Base-by-base conservation (phyloP, 2,888 invertebrate species). In the Resseliella maxima region DNA sequence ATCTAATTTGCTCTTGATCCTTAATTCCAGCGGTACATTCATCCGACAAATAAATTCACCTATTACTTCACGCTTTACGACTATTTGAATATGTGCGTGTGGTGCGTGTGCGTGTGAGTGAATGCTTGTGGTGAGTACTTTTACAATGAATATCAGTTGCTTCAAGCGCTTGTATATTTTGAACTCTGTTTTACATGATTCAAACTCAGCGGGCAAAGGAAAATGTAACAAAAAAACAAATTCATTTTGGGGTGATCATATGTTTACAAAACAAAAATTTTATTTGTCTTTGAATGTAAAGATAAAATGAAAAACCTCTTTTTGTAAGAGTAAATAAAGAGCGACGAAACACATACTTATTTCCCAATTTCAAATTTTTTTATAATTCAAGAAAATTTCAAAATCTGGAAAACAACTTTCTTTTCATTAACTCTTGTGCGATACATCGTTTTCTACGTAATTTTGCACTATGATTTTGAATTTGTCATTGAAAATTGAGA, bases 1-100 rank as follows among this genome's bases (percentile, higher is more conserved):
- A 10, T 31, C 31, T 31, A 31, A 31, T 31, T 59, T 24, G 15
- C 24, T 59, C 31, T 6, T 35, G n/a, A 72, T 72, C 72, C 31
- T 72, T 72, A 72, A 72, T 72, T 72, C 72, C 72, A 72, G 15
- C 35, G 72, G 72, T 72, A 72, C 72, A 35, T 31, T 72, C 72
- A 72, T 72, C 35, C 72, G 72, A 31, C 72, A 72, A 72, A 72
- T 72, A 72, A 72, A 72, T 31, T 31, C 72, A 8, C 2, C 31
- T 72, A 35, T 35, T 24, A 24, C 15, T 59, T 72, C 72, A 72
- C 72, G 31, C 35, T 31, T 72, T 72, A 72, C n/a, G 72, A 72
- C n/a, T n/a, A n/a, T n/a, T n/a, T n/a, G n/a, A n/a, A n/a, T n/a
- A n/a, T n/a, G n/a, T n/a, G n/a, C n/a, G n/a, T n/a, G n/a, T n/a